phyloP scores from a whole-genome alignment of 2,113 vertebrate species.

The Chloebia gouldiae region DNA sequence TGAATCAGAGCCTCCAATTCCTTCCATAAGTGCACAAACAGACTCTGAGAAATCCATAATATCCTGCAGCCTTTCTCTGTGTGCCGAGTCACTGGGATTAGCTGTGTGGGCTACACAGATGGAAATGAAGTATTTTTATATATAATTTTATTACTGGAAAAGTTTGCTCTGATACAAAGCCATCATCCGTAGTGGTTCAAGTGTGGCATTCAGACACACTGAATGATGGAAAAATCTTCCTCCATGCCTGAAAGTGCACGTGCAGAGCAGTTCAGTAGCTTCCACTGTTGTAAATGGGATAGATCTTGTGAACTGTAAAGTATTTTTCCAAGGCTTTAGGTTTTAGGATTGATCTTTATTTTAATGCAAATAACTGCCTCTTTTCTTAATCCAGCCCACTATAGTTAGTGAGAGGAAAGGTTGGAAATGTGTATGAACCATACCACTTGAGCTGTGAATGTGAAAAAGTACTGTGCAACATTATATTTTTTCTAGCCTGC shows the following conservation, averaged over 20 bases:
- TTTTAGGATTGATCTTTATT: not conserved
- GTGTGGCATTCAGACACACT: not conserved
- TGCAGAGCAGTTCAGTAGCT: not conserved
- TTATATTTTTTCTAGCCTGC: slow-evolving; percentile 81
- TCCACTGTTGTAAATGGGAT: not conserved
- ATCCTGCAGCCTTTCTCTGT: not conserved
- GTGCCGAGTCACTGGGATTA: not conserved
- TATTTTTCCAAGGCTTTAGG: not conserved
- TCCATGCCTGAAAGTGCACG: not conserved
- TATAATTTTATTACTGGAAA: not conserved
- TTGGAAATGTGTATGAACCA: not conserved
- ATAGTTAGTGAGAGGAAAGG: not conserved
- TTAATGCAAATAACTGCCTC: not conserved
- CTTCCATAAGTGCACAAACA: not conserved
- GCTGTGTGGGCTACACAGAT: not conserved
- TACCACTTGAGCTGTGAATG: not conserved
- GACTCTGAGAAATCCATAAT: not conserved
- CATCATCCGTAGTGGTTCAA: not conserved
- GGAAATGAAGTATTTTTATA: not conserved
- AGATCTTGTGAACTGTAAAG: not conserved
- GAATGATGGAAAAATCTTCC: not conserved
- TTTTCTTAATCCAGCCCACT: not conserved
- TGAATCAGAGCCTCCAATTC: not conserved
- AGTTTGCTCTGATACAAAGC: not conserved
- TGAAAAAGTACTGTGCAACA: slow-evolving; percentile 13